phyloP scores from a whole-genome alignment of 2,113 vertebrate genomes.

The Eurystomus gularis region DNA sequence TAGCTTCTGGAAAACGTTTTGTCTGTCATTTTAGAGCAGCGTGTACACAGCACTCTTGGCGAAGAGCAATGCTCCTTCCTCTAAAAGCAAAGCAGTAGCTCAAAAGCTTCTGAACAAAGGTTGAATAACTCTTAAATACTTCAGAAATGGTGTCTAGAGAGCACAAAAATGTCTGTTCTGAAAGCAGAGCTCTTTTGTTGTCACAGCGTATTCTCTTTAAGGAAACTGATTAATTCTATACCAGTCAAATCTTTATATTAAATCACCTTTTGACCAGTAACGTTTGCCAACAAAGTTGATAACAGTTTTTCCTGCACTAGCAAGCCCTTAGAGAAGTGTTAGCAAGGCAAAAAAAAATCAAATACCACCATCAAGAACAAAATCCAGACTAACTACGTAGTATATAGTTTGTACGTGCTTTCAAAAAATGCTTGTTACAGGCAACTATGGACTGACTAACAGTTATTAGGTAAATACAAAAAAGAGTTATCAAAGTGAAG shows the following conservation, averaged over 20 bases:
- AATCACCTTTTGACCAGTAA: neutral
- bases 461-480: neutral
- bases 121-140: neutral
- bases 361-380: neutral
- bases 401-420: neutral
- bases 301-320: neutral
- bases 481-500: neutral
- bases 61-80: neutral
- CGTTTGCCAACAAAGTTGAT: too few species aligned
- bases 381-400: neutral
- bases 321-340: neutral
- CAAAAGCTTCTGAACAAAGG: neutral
- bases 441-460: neutral
- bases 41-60: neutral
- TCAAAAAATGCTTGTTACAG: neutral
- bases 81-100: neutral
- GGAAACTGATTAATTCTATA: neutral
- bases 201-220: neutral
- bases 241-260: neutral
- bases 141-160: neutral
- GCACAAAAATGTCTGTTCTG: neutral
- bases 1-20: neutral
- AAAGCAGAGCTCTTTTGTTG: neutral
- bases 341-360: neutral
- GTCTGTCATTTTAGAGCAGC: neutral